Base-by-base conservation (phyloP, 2,113 vertebrate species). In the Daboia siamensis region DNA sequence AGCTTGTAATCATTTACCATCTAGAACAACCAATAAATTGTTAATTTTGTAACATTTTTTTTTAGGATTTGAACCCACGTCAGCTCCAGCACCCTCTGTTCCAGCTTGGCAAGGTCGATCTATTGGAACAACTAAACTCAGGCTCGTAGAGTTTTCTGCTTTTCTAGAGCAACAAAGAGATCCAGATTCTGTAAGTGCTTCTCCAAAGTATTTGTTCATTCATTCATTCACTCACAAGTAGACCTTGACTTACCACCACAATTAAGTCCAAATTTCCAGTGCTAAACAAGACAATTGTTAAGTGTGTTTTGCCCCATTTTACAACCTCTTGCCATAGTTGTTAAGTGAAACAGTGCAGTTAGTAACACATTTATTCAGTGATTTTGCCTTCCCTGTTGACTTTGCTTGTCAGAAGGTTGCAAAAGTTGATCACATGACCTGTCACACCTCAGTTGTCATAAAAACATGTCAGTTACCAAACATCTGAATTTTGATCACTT, bases 51-150 rank as follows among this genome's bases (percentile, higher is more conserved):
- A 64, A 94, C 13, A 93, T 33, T 94, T 0, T 95, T 97, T 88
- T 97, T 88, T 96, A 99, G 99, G 98, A 93, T 99, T 99, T 92
- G 99, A 99, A 94, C 97, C 99, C 94, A 94, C 98, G 0, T 97
- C 98, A 59, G 98, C 98, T 96, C 98, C 98, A 93, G 97, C 98
- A 52, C 98, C 99, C 91, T 99, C 99, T 0, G 98, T 98, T 90
- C 99, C 99, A 46, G 99, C 99, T 0, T 99, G 99, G 99, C 99
- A 99, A 97, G 99, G 99, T 69, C 98, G 99, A 91, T 99, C 99
- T 11, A 99, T 99, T 88, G 99, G 99, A 92, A 99, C 99, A 89
- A 98, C 99, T 92, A 99, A 99, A 97, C 99, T 99, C 95, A 97
- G 99, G 95, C 98, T 99, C 96, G 99, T 99, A 95, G 99, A 99